A percentile compares a stretch with the other conserved stretches of the same genome.
These are phyloP conservation scores for Lepidocolaptes lacrymiger DNA, from an alignment of 2,797 vertebrate species.

Conservation along the genomic window DNA sequence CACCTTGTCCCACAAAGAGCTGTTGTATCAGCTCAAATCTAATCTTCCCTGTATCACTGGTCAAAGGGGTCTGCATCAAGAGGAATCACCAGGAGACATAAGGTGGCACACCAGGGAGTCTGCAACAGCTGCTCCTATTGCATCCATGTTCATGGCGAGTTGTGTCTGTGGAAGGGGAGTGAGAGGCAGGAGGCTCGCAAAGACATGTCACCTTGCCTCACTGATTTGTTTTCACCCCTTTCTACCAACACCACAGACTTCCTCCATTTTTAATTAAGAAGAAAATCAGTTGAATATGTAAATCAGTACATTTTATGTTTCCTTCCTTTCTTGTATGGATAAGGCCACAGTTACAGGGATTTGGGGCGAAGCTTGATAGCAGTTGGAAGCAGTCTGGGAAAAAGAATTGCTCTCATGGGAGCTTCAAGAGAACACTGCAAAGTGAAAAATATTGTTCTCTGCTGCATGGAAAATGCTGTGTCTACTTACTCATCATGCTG, in stretches of 20 bases:
- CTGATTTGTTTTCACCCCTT: neutral
- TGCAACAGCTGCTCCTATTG: neutral
- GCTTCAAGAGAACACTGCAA: neutral
- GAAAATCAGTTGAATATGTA: neutral
- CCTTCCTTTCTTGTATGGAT: constrained; percentile 22
- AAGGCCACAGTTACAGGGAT: neutral
- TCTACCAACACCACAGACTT: neutral
- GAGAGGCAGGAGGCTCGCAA: neutral
- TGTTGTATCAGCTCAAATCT: neutral
- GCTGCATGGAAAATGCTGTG: neutral
- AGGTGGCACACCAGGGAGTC: accelerated
- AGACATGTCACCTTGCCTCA: accelerated
- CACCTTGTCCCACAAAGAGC: neutral
- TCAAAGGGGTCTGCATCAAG: neutral
- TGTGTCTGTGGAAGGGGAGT: neutral
- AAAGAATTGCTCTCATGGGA: neutral
- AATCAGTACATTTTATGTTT: neutral
- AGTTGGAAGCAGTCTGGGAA: neutral
- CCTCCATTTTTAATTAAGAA: neutral
- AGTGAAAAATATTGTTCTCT: neutral
- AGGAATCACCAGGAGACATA: neutral
- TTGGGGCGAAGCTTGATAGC: neutral
- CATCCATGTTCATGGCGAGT: accelerated
- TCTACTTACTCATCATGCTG: neutral
- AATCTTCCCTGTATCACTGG: neutral